Evolutionary conservation across 30 jellyfish, hydroid and myxozoan genomes (phyloP).

Genomic region (Aurelia coerulea): DNA sequence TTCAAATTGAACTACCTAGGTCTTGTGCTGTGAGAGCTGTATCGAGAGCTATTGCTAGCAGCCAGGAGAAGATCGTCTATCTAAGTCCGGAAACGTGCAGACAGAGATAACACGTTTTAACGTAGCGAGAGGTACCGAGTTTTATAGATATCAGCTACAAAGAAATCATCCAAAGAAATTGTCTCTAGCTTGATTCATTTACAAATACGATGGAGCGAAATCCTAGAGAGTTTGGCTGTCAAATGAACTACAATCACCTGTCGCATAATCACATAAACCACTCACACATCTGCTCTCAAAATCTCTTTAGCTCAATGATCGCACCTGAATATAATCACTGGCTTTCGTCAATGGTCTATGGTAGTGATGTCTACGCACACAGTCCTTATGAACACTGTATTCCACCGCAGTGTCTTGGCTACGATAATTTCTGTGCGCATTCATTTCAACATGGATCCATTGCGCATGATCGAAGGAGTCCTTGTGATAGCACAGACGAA

Average conservation of each 20-base stretch:
- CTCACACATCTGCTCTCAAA: constrained; percentile 55
- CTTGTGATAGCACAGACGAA: constrained; percentile 3
- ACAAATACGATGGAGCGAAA: too few relatives aligned
- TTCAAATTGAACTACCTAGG: too few relatives aligned
- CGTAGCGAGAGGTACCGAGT: too few relatives aligned
- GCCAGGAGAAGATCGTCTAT: too few relatives aligned
- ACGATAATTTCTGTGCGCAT: constrained; percentile 4
- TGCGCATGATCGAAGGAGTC: constrained; percentile 5
- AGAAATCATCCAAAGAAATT: too few relatives aligned
- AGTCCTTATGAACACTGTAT: constrained; percentile 10
- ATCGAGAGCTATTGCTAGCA: too few relatives aligned
- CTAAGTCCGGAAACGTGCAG: too few relatives aligned
- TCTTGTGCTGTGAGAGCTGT: too few relatives aligned
- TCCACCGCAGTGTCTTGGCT: constrained; percentile 17
- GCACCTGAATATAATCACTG: constrained; percentile 34
- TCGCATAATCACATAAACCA: constrained; percentile 22
- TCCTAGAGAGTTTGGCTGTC: constrained; percentile 41
- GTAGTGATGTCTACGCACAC: constrained; percentile 21
- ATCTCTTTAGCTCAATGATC: constrained; percentile 4
- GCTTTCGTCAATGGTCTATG: constrained; percentile 49
- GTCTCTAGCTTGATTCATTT: too few relatives aligned
- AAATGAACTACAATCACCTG: constrained; percentile 51
- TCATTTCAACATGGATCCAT: not conserved
- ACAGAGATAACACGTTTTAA: too few relatives aligned
- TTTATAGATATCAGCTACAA: too few relatives aligned